These are phyloP conservation scores for Neodiprion pinetum DNA, from an alignment of 1,140 invertebrate genomes.

Conservation along the genomic window DNA sequence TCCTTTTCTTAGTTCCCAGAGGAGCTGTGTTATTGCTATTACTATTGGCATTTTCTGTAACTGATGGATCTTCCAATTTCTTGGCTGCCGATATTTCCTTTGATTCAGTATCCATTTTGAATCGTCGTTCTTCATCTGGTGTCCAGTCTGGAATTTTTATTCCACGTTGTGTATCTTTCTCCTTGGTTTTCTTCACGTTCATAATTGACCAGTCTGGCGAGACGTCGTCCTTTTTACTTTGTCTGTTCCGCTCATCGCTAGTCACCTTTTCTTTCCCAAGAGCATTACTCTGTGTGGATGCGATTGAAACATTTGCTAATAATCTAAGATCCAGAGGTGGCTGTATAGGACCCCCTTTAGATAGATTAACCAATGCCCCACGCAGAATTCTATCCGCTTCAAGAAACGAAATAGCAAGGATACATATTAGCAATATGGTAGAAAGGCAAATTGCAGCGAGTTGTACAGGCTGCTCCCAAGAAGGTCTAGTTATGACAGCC, in stretches of 20 bases:
- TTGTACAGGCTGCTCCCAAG: slow-evolving; percentile 81
- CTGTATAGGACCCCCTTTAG: slow-evolving; percentile 60
- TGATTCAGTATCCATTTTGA: slow-evolving; percentile 49
- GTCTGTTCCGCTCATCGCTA: slow-evolving; percentile 35
- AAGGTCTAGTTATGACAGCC: slow-evolving; percentile 75
- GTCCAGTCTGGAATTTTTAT: slow-evolving; percentile 49
- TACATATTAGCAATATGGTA: slow-evolving; percentile 69
- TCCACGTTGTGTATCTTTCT: slow-evolving; percentile 41
- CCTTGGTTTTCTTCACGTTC: slow-evolving; percentile 45
- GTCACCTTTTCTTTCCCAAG: slow-evolving; percentile 30
- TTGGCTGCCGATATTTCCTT: slow-evolving; percentile 39
- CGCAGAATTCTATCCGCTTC: slow-evolving; percentile 78
- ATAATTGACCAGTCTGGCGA: slow-evolving; percentile 43
- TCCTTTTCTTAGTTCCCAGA: slow-evolving; percentile 32
- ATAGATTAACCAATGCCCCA: slow-evolving; percentile 59
- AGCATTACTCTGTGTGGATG: slow-evolving; percentile 35
- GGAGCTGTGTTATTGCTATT: neutral
- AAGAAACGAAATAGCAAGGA: slow-evolving; percentile 74
- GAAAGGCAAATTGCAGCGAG: slow-evolving; percentile 72
- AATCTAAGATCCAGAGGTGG: slow-evolving; percentile 69
- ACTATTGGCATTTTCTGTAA: slow-evolving; percentile 9
- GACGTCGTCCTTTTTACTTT: slow-evolving; percentile 30
- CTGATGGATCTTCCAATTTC: slow-evolving; percentile 28
- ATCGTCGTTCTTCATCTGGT: slow-evolving; percentile 47
- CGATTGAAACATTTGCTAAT: slow-evolving; percentile 43